These are phyloP conservation scores for Tineola bisselliella DNA, from an alignment of 2,888 invertebrate genomes.

Conservation along the genomic window DNA sequence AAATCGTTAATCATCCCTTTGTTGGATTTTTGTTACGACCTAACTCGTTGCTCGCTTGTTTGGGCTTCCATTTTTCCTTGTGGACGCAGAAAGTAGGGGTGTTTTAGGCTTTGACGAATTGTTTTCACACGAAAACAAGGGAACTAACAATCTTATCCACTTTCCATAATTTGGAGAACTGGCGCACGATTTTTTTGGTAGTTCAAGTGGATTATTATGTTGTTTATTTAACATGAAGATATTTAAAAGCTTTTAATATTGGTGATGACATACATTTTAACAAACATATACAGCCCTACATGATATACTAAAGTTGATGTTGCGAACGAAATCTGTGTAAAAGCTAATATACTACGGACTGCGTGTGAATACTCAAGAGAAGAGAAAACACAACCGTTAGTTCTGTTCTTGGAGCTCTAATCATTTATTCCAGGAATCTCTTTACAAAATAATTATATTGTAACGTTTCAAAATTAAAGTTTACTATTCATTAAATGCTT, in stretches of 20 bases:
- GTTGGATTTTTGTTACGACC: slow-evolving; percentile 66
- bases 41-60: slow-evolving; percentile 67
- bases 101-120: slow-evolving; percentile 57
- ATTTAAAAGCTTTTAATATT: not conserved
- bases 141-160: slow-evolving; percentile 13
- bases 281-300: no score
- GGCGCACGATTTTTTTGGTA: not conserved
- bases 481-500: not conserved
- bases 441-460: not conserved
- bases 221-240: not conserved
- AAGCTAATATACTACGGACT: no score
- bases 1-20: slow-evolving; percentile 68
- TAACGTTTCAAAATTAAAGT: not conserved
- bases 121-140: slow-evolving; percentile 53
- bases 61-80: slow-evolving; percentile 62
- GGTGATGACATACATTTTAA: not conserved
- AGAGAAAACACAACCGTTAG: no score
- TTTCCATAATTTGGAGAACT: slow-evolving; percentile 13
- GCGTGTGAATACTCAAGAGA: no score
- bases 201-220: not conserved
- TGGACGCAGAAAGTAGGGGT: slow-evolving; percentile 51
- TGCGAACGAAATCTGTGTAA: no score
- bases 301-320: no score
- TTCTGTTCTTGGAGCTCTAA: no score
- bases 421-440: no score